Conservation (phyloP, 2,113 vertebrate species). For the Xenopus laevis region DNA sequence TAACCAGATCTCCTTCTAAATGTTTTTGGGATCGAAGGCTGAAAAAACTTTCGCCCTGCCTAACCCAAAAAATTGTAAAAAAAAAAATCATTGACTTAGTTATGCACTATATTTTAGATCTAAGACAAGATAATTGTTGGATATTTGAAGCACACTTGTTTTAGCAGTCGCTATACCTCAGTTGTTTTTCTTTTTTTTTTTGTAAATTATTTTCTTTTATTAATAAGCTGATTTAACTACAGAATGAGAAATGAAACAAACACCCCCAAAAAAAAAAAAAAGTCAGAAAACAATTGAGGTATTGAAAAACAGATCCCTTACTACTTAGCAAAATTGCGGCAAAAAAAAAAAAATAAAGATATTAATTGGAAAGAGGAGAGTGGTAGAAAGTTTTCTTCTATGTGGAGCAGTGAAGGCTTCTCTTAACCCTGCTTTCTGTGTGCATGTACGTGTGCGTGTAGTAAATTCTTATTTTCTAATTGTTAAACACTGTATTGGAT, state of each 20-base stretch:
- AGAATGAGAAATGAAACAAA: neutral
- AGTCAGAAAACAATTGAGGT: conserved; percentile 6
- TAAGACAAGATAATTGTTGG: conserved; percentile 70
- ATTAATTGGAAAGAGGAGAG: conserved; percentile 57
- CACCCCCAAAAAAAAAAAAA: neutral
- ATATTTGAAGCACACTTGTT: conserved; percentile 79
- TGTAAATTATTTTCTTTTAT: conserved; percentile 7
- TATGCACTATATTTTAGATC: conserved; percentile 92
- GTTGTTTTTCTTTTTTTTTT: conserved; percentile 66
- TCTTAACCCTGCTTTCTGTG: conserved; percentile 64
- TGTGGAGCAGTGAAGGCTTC: conserved; percentile 55
- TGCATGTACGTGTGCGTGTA: conserved; percentile 64
- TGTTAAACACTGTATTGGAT: conserved; percentile 88
- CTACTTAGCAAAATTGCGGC: conserved; percentile 60
- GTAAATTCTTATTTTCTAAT: conserved; percentile 78
- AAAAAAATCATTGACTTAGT: conserved; percentile 71
- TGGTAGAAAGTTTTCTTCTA: conserved; percentile 54
- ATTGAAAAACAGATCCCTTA: conserved; percentile 5
- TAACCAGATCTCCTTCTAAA: conserved; percentile 70
- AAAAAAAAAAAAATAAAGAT: conserved; percentile 42
- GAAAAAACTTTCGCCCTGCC: conserved; percentile 71
- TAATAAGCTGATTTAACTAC: neutral
- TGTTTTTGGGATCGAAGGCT: conserved; percentile 65
- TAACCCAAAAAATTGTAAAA: conserved; percentile 66
- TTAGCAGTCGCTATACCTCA: conserved; percentile 74